These are phyloP conservation scores for Calliphora vicina DNA, from an alignment of 1,140 invertebrate genomes.

Conservation along the genomic window DNA sequence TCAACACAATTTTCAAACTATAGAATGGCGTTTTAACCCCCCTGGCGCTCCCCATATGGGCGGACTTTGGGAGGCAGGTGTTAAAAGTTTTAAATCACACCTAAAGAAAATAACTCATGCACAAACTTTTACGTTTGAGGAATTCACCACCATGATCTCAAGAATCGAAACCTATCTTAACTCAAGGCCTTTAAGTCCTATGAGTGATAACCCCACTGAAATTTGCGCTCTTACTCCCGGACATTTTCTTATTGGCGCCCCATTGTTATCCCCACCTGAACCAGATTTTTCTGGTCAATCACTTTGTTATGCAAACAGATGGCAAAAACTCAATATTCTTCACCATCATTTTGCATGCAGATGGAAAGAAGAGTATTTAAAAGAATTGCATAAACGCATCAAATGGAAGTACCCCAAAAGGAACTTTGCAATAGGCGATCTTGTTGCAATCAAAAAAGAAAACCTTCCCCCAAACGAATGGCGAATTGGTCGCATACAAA, in stretches of 20 bases:
- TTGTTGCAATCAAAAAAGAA: not conserved
- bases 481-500: not conserved
- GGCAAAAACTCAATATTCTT: no score
- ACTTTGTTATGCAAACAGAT: no score
- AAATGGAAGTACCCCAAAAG: no score
- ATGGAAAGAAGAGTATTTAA: no score
- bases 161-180: conserved; percentile 51
- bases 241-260: conserved; percentile 59
- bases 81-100: no score
- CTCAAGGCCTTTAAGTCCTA: conserved; percentile 49
- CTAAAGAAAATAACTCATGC: not conserved
- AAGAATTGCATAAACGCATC: no score
- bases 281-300: not conserved
- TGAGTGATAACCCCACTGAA: no score
- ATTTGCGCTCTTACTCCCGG: conserved; percentile 49
- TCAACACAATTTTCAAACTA: no score
- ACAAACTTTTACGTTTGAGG: not conserved
- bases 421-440: not conserved
- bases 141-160: not conserved
- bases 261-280: conserved; percentile 39
- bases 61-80: no score
- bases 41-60: not conserved
- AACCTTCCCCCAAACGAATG: not conserved
- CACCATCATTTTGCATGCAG: no score
- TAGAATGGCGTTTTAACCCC: conserved; percentile 5